Evolutionary conservation across 2,888 invertebrate genomes (phyloP), one percentile per base, ranked within the genome.

Genomic region (Endotricha flammealis): DNA sequence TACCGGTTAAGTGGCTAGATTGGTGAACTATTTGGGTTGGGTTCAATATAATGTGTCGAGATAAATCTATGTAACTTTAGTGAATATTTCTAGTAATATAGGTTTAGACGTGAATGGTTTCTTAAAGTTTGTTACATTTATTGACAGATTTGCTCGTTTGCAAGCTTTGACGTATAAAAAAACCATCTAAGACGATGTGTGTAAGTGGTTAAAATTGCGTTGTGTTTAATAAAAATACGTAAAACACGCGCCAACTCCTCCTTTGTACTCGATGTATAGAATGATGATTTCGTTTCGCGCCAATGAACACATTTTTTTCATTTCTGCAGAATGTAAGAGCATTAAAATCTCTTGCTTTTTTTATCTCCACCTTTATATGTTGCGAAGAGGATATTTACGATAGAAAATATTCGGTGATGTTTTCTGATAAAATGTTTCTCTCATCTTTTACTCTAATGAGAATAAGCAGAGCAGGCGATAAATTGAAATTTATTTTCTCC

Each of bases 241-340:
- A 67, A 72, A 78, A 74, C 74, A 72, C 70, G 70, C 69, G 67
- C 66, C 57, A 50, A 51, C 55, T 49, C 56, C 60, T 70, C 72
- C 73, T 78, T 80, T 75, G 76, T 76, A 68, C 66, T 68, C 66
- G 66, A 74, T 71, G 74, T 73, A 75, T 74, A 68, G 62, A 47
- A 69, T 64, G 73, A 74, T 75, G 76, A 79, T 80, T 81, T 74
- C 61, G 60, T 75, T 76, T 67, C 78, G 64, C 73, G 42, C 69
- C 78, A 74, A 72, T 74, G 75, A 80, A 74, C 74, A 74, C 73
- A 73, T 78, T 79, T 76, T 20, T 71, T 65, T 63, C 64, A 70
- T 72, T 77, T 72, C 65, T 72, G 73, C 73, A 64, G 64, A 61
- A 55, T 55, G 62, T 70, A 71, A 69, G 65, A 71, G 64, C 69